These are phyloP conservation scores for Nesospiza acunhae DNA, from an alignment of 2,113 vertebrate genomes.

Conservation along the genomic window DNA sequence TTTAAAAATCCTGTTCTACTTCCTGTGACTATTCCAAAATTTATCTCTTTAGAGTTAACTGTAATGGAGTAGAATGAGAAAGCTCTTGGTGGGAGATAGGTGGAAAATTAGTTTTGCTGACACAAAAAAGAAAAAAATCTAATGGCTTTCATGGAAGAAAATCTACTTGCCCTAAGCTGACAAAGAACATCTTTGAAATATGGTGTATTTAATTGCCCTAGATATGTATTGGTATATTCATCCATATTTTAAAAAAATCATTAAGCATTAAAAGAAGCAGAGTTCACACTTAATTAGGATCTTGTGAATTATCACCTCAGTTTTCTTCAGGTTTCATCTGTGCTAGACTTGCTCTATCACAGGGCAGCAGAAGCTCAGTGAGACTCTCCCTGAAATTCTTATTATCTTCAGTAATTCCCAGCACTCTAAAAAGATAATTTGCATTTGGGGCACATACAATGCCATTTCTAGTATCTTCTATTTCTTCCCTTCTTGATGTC, in stretches of 20 bases:
- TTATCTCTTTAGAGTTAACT: not conserved
- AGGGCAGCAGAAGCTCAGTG: not conserved
- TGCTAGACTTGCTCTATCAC: not conserved
- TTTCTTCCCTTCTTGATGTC: not conserved
- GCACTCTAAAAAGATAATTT: not conserved
- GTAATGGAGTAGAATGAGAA: not conserved
- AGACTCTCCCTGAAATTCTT: not conserved
- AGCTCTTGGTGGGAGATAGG: not conserved
- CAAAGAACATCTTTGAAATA: not conserved
- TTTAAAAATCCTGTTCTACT: not conserved
- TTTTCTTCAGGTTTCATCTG: not conserved
- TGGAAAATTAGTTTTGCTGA: not conserved
- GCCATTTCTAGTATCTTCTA: not conserved
- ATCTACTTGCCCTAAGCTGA: not conserved
- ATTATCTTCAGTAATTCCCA: not conserved
- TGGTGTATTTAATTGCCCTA: not conserved
- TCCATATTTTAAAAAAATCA: not conserved
- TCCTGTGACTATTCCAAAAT: not conserved
- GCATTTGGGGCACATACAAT: not conserved
- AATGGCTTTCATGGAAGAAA: not conserved
- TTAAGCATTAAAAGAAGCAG: not conserved
- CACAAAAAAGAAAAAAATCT: not conserved
- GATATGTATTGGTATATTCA: not conserved
- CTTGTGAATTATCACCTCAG: not conserved
- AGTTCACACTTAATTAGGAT: not conserved